These are phyloP conservation scores for Casuarius casuarius DNA, from an alignment of 2,113 vertebrate species.

Conservation along the genomic window DNA sequence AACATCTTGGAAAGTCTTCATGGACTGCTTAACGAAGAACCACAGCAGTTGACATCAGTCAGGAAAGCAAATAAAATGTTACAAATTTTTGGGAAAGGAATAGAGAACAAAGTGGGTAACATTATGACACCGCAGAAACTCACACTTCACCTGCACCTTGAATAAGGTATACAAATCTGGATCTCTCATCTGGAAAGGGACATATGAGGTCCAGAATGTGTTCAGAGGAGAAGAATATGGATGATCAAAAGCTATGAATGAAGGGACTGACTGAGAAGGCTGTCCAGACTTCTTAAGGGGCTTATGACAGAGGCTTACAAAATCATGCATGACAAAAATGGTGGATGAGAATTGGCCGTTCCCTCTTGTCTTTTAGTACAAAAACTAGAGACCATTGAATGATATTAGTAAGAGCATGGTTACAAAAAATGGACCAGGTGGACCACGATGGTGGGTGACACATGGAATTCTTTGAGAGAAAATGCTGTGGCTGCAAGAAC, in stretches of 20 bases:
- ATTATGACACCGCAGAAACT: neutral
- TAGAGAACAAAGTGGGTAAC: neutral
- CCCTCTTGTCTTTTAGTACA: neutral
- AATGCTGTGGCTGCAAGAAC: neutral
- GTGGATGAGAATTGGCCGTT: slow-evolving; percentile 4
- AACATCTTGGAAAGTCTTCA: neutral
- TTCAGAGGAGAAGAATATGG: neutral
- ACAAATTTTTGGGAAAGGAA: neutral
- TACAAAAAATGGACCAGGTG: neutral
- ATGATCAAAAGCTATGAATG: neutral
- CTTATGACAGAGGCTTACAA: neutral
- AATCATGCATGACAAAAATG: neutral
- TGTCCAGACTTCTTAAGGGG: neutral
- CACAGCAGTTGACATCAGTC: neutral
- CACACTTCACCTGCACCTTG: neutral
- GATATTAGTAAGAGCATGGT: neutral
- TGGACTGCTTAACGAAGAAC: neutral
- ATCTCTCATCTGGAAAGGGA: neutral
- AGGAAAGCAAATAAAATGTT: neutral
- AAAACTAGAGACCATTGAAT: neutral
- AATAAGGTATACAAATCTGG: neutral
- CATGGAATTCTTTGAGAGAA: neutral
- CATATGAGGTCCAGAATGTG: neutral
- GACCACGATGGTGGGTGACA: neutral
- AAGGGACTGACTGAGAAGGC: neutral